phyloP scores from a whole-genome alignment of 1,140 invertebrate genomes.

The Rhysida immarginata region DNA sequence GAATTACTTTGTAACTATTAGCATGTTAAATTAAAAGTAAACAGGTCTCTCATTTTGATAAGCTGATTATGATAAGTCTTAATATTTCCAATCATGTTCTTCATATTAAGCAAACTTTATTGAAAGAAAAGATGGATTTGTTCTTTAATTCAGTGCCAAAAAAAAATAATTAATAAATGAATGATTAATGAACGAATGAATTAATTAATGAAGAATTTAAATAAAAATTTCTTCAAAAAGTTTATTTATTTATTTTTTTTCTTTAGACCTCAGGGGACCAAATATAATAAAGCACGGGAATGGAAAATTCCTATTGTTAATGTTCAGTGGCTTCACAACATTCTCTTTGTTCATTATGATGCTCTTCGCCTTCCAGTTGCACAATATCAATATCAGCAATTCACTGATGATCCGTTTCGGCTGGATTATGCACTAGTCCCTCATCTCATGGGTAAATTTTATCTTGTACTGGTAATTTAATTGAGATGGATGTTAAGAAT shows the following conservation, averaged over 20 bases:
- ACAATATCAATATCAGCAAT: slow-evolving; percentile 78
- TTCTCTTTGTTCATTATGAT: slow-evolving; percentile 73
- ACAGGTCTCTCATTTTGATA: too few relatives aligned
- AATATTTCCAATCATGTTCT: too few relatives aligned
- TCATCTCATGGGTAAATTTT: slow-evolving; percentile 81
- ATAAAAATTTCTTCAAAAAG: too few relatives aligned
- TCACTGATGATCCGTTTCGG: slow-evolving; percentile 59
- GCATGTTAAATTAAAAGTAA: too few relatives aligned
- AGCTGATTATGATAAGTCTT: too few relatives aligned
- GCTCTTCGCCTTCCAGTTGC: slow-evolving; percentile 55
- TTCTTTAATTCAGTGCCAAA: neutral
- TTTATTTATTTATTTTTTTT: slow-evolving; percentile 13
- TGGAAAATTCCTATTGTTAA: slow-evolving; percentile 75
- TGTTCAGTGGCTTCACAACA: slow-evolving; percentile 81
- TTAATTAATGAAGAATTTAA: too few relatives aligned
- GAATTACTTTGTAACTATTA: too few relatives aligned
- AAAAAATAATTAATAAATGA: neutral
- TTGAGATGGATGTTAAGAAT: too few relatives aligned
- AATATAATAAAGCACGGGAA: slow-evolving; percentile 76
- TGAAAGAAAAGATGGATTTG: too few relatives aligned
- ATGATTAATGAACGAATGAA: too few relatives aligned
- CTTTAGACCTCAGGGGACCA: slow-evolving; percentile 60
- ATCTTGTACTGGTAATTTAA: too few relatives aligned
- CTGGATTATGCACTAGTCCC: slow-evolving; percentile 72
- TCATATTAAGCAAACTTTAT: too few relatives aligned